Base-by-base conservation (phyloP, 2,888 invertebrate genomes). In the Macrosiphum euphorbiae region DNA sequence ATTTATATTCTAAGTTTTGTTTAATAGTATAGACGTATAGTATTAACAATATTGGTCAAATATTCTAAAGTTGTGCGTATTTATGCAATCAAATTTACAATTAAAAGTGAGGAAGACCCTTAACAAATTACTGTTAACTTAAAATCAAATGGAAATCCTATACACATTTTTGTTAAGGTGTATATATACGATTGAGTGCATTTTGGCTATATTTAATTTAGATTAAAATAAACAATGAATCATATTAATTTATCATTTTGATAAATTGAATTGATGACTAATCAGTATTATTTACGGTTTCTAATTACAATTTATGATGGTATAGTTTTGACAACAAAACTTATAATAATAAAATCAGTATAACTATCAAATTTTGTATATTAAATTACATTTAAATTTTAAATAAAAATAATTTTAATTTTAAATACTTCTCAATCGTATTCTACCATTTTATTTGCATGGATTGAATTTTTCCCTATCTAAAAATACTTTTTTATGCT, bases 401-500 rank as follows among this genome's bases (percentile, higher is more conserved):
- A 50, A 44, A 44, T 44, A 44, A 44, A 44, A 44, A 44, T 44
- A 44, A 44, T 44, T 44, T 44, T 44, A 44, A 44, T 44, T 44
- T 44, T 44, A 47, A 61, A 92, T 78, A 55, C 13, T 88, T 55
- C 88, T 92, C 92, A 78, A 88, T 92, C 78, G 88, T 92, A 88
- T 88, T 92, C 3, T 44, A 88, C 67, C 52, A 55, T 88, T 88
- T 92, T 78, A 88, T 88, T 88, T 92, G 92, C 92, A 92, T 92
- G 92, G 92, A 92, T 92, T 92, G 92, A 78, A 55, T 55, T 88
- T 92, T 92, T 55, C 78, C 88, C 78, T 55, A 55, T 78, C 88
- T 87, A 88, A 78, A 78, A 35, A n/a, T 0, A 24, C 52, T 88
- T 92, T 41, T 92, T 88, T 35, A 91, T 84, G 10, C 11, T 16